phyloP scores from a whole-genome alignment of 2,797 vertebrate genomes.

The Acanthurus tractus region DNA sequence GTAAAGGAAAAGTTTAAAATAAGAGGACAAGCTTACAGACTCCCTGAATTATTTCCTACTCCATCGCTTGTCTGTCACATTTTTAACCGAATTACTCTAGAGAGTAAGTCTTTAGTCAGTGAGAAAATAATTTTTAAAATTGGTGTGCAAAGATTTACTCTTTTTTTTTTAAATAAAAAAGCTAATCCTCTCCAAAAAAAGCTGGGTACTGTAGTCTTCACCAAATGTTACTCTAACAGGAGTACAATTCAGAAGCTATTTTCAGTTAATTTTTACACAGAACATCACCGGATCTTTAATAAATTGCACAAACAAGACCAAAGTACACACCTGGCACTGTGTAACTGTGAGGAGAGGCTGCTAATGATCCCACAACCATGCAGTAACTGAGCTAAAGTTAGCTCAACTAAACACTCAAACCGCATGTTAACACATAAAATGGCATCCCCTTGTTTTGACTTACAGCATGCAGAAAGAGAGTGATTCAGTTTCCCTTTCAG shows the following conservation, averaged over 20 bases:
- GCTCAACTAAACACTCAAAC: slow-evolving; percentile 23
- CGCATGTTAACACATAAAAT: slow-evolving; percentile 1
- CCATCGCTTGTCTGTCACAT: neutral
- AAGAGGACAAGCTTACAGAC: too few species aligned
- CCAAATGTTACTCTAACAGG: too few species aligned
- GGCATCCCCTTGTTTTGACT: slow-evolving; percentile 3
- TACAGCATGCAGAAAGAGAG: slow-evolving; percentile 8
- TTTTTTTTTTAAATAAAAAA: too few species aligned
- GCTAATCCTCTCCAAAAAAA: too few species aligned
- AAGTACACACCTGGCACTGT: neutral
- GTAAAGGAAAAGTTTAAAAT: neutral
- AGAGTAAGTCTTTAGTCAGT: too few species aligned
- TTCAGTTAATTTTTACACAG: neutral
- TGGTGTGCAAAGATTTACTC: too few species aligned
- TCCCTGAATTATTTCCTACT: too few species aligned
- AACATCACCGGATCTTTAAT: neutral
- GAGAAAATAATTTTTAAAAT: too few species aligned
- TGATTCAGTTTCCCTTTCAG: slow-evolving; percentile 6
- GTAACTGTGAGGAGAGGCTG: slow-evolving; percentile 11
- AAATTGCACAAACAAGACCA: neutral
- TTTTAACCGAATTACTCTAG: too few species aligned
- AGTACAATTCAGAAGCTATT: neutral
- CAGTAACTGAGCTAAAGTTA: neutral
- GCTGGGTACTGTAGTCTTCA: neutral
- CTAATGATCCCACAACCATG: neutral